Evolutionary conservation across 2,113 vertebrate genomes (phyloP).

Genomic region (Ceuthmochares aereus): DNA sequence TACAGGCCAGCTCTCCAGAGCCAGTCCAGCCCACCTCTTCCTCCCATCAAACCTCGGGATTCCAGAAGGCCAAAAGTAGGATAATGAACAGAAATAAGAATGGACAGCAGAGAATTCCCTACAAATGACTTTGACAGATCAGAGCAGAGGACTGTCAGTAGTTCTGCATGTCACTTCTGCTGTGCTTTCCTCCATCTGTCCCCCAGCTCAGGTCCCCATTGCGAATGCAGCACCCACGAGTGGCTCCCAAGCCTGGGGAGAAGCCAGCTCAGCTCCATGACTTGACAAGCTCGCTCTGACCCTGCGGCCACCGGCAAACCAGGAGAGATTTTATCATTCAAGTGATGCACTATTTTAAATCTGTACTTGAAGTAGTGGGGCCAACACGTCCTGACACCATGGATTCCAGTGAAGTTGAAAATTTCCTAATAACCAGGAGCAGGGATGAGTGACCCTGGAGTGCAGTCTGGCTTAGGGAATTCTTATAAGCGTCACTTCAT

Average conservation of each 20-base stretch:
- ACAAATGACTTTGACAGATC: accelerated
- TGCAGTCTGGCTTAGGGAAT: not conserved
- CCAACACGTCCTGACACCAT: accelerated
- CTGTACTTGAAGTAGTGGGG: not conserved
- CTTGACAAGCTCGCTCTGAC: accelerated
- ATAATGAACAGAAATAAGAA: not conserved
- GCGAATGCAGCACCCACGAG: too few species aligned
- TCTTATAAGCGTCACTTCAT: too few species aligned
- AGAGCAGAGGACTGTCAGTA: not conserved
- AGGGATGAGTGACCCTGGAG: accelerated
- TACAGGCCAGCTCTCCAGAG: not conserved
- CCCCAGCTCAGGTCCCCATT: not conserved
- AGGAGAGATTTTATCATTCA: too few species aligned
- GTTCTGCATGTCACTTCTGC: not conserved
- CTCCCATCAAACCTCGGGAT: not conserved
- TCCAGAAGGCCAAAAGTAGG: not conserved
- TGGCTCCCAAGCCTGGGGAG: not conserved
- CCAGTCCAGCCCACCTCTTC: not conserved
- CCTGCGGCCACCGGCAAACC: not conserved
- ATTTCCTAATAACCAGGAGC: not conserved
- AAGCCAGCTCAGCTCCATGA: not conserved
- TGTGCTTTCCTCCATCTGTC: not conserved
- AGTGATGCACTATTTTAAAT: not conserved
- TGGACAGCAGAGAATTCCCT: not conserved
- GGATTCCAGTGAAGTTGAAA: accelerated